phyloP scores from a whole-genome alignment of 2,797 vertebrate genomes.

The Enteromius thamalakanensis region DNA sequence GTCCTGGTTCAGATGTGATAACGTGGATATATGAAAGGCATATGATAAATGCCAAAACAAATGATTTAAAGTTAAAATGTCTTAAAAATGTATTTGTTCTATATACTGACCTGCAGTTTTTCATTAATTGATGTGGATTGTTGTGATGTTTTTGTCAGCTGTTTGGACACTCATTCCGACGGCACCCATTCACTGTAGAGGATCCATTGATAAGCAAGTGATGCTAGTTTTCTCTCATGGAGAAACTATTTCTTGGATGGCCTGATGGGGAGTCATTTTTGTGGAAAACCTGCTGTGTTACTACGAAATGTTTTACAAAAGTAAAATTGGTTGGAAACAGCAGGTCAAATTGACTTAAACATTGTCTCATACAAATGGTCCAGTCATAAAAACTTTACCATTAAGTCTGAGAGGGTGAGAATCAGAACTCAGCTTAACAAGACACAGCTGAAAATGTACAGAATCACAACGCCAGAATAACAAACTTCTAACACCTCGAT shows the following conservation, averaged over 20 bases:
- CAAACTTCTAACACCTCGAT: neutral
- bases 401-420: neutral
- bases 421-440: constrained; percentile 2
- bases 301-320: neutral
- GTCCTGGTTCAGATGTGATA: neutral
- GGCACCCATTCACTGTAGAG: neutral
- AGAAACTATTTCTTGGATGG: neutral
- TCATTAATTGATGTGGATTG: neutral
- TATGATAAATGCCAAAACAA: neutral
- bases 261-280: neutral
- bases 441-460: neutral
- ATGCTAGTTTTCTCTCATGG: neutral
- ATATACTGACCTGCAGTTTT: no score
- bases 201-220: neutral
- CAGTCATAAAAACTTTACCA: neutral
- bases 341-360: neutral
- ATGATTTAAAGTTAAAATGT: neutral
- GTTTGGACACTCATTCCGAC: neutral
- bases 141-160: neutral
- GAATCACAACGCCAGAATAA: constrained; percentile 7
- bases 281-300: neutral
- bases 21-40: neutral
- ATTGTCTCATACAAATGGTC: neutral
- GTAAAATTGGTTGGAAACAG: neutral
- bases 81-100: neutral